A percentile compares a stretch with the other conserved stretches of the same genome.
Conservation (phyloP, 2,797 vertebrate genomes). For the Sebastes minor region DNA sequence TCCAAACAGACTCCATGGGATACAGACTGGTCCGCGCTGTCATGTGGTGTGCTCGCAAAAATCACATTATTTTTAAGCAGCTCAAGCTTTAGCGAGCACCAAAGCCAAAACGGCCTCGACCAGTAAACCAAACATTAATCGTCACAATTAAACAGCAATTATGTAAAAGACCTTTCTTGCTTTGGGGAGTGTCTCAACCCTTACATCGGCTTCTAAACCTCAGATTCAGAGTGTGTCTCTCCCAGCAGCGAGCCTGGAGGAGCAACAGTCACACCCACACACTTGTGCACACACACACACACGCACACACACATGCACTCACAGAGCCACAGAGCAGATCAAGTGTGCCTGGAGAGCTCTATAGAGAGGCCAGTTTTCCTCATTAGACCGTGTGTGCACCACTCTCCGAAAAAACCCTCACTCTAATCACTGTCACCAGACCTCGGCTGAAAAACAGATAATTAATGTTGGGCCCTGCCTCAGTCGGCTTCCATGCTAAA, state of each 20-base stretch:
- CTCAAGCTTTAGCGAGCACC: slow-evolving; percentile 11
- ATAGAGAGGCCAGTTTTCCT: slow-evolving; percentile 79
- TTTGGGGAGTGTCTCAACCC: slow-evolving; percentile 53
- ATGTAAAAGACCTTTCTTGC: slow-evolving; percentile 46
- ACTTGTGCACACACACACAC: slow-evolving; percentile 19
- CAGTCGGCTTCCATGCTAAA: slow-evolving; percentile 76
- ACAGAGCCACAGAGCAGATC: slow-evolving; percentile 70
- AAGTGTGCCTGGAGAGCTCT: slow-evolving; percentile 76
- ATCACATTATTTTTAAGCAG: slow-evolving; percentile 40
- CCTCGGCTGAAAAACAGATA: slow-evolving; percentile 74
- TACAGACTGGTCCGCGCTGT: slow-evolving; percentile 38
- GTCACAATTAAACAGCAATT: slow-evolving; percentile 65
- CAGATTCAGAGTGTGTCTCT: slow-evolving; percentile 44
- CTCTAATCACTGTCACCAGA: slow-evolving; percentile 85
- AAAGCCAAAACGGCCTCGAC: slow-evolving; percentile 26
- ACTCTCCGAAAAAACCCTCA: slow-evolving; percentile 56
- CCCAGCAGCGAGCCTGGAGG: slow-evolving; percentile 58
- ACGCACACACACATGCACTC: slow-evolving; percentile 29
- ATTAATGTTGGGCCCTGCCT: slow-evolving; percentile 79
- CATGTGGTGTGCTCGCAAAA: slow-evolving; percentile 25
- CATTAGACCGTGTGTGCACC: slow-evolving; percentile 78
- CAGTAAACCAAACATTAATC: slow-evolving; percentile 49
- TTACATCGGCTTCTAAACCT: slow-evolving; percentile 55
- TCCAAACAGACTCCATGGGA: slow-evolving; percentile 55
- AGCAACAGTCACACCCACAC: slow-evolving; percentile 67